Conservation (phyloP, 2,888 invertebrate species). For the Eurois occulta region DNA sequence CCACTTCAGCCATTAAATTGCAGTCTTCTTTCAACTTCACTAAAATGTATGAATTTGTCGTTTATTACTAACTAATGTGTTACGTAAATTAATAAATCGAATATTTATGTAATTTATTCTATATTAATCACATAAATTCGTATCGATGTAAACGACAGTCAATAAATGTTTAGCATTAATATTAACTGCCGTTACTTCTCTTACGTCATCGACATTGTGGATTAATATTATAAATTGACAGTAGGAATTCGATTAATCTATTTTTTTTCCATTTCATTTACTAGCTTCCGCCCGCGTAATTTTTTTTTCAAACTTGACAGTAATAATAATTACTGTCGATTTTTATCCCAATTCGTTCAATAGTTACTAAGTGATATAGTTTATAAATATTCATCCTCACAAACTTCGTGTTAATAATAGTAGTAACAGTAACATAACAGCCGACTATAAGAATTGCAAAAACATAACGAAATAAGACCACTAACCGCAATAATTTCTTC, state of each 20-base stretch:
- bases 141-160: conserved; percentile 23
- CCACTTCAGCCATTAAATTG: background rate
- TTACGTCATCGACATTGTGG: background rate
- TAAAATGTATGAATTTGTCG: conserved; percentile 6
- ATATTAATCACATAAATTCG: conserved; percentile 28
- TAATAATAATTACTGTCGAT: background rate
- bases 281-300: background rate
- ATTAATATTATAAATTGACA: conserved; percentile 14
- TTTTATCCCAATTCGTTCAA: background rate
- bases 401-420: background rate
- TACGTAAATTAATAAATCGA: conserved; percentile 28
- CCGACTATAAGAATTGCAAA: background rate
- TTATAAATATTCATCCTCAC: background rate
- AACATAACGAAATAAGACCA: background rate
- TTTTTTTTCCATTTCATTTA: background rate
- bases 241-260: background rate
- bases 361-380: background rate
- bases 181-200: conserved; percentile 7
- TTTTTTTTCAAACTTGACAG: background rate
- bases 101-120: conserved; percentile 52
- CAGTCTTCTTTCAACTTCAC: background rate
- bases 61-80: conserved; percentile 18
- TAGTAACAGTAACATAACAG: background rate
- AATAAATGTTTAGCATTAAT: conserved; percentile 27
- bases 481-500: background rate